Conservation (phyloP, 2,888 invertebrate species). For the Cenopis cana region DNA sequence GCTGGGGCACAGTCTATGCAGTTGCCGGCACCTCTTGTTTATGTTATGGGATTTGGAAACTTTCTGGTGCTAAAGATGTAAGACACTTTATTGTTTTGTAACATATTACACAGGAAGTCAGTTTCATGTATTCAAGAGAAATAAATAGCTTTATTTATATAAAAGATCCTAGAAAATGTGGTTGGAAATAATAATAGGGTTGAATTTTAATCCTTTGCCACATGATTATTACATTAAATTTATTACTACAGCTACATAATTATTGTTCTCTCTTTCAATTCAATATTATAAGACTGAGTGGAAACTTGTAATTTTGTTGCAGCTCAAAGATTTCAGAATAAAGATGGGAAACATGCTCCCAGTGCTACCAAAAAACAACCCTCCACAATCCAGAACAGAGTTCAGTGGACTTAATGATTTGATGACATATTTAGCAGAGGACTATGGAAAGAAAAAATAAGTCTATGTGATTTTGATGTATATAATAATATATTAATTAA, state of each 20-base stretch:
- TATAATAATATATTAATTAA: constrained; percentile 30
- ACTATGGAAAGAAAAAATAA: constrained; percentile 72
- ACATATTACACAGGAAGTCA: background rate
- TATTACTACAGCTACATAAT: background rate
- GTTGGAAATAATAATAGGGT: too few species aligned
- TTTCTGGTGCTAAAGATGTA: constrained; percentile 94
- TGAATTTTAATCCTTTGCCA: too few species aligned
- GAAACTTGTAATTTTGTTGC: constrained; percentile 49
- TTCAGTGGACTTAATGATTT: constrained; percentile 94
- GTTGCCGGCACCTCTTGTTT: constrained; percentile 92
- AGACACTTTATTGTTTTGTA: constrained; percentile 58
- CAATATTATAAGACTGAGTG: background rate
- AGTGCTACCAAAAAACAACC: constrained; percentile 90
- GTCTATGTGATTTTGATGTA: constrained; percentile 39
- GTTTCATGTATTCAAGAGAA: too few species aligned
- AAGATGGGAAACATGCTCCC: constrained; percentile 93
- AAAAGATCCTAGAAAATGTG: too few species aligned
- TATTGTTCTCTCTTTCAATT: background rate
- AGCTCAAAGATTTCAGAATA: constrained; percentile 92
- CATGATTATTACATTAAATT: background rate
- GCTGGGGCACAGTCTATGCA: constrained; percentile 95
- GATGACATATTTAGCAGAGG: constrained; percentile 90
- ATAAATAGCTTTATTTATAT: too few species aligned
- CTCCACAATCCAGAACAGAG: constrained; percentile 93
- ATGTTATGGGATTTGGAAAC: constrained; percentile 94